These are phyloP conservation scores for Astropecten irregularis DNA, from an alignment of 53 echinoderm and acorn worm genomes.

Conservation along the genomic window DNA sequence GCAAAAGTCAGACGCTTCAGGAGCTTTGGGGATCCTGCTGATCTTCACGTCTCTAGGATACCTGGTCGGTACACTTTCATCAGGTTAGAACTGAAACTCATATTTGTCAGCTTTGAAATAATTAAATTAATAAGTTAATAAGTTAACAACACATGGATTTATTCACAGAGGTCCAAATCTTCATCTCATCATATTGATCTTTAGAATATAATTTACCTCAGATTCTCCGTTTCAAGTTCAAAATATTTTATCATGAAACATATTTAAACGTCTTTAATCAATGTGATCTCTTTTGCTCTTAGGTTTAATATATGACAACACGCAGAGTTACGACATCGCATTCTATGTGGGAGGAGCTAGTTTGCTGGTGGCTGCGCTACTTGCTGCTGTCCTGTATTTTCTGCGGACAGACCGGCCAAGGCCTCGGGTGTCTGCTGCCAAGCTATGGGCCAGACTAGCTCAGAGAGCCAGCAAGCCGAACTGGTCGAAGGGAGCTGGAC, in stretches of 20 bases:
- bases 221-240: too few relatives aligned
- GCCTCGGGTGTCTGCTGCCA: neutral
- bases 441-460: neutral
- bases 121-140: too few relatives aligned
- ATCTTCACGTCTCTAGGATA: neutral
- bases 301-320: constrained; percentile 36
- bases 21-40: neutral
- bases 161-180: too few relatives aligned
- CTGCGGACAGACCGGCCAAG: neutral
- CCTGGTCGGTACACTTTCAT: neutral
- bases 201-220: too few relatives aligned
- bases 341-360: constrained; percentile 12
- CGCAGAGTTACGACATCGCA: constrained; percentile 7
- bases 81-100: too few relatives aligned
- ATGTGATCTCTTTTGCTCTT: neutral
- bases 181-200: too few relatives aligned
- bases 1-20: neutral
- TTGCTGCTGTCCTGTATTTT: neutral
- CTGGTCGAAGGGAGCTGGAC: neutral
- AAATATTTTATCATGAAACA: too few relatives aligned
- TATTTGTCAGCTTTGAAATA: too few relatives aligned
- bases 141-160: too few relatives aligned
- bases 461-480: neutral
- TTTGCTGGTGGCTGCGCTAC: neutral
- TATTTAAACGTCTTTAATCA: neutral